Base-by-base conservation (phyloP, 2,797 vertebrate genomes). In the Philypnodon macrostomus region DNA sequence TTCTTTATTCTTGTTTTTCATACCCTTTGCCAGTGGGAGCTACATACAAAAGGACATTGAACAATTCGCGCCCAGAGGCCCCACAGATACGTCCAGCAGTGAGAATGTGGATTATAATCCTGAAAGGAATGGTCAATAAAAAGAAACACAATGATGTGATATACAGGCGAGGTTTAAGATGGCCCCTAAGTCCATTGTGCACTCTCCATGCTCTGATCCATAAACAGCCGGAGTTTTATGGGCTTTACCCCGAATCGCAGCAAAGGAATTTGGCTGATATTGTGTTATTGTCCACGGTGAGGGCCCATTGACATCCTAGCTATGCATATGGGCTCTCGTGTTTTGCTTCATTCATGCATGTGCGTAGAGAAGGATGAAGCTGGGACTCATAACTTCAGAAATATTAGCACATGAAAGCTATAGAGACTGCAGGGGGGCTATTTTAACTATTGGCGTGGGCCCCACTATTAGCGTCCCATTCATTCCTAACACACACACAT, bases 341-440 rank as follows among this genome's bases (percentile, higher is more conserved):
- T 54, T 30, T 38, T 57, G 27, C 61, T 36, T 30, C 23, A 62
- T 51, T 48, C 34, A 70, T 69, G 68, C 67, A 79, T 67, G 46
- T 78, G 69, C 70, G 55, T 59, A 34, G 59, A 71, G 79, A 84
- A 70, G 41, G 70, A 80, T 85, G 53, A 62, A 67, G 65, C 77
- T 68, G 70, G 69, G 62, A 83, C 71, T 81, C 80, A 80, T 83
- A 87, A 89, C 81, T 66, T 79, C 42, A 11, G 53, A 55, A 50
- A 76, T 84, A 86, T 88, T 89, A 86, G 77, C 85, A 88, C 87
- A 88, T 89, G 81, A 90, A 89, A 87, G 79, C 67, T 70, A 26
- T 59, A 57, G 51, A 50, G 47, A 51, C 84, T 73, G 70, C 80
- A 75, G 80, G 85, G n/a, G 84, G 84, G 61, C 67, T 58, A 64